A percentile compares a stretch with the other conserved stretches of the same genome.
phyloP scores from a whole-genome alignment of 2,797 vertebrate genomes.

The Platalea minor region DNA sequence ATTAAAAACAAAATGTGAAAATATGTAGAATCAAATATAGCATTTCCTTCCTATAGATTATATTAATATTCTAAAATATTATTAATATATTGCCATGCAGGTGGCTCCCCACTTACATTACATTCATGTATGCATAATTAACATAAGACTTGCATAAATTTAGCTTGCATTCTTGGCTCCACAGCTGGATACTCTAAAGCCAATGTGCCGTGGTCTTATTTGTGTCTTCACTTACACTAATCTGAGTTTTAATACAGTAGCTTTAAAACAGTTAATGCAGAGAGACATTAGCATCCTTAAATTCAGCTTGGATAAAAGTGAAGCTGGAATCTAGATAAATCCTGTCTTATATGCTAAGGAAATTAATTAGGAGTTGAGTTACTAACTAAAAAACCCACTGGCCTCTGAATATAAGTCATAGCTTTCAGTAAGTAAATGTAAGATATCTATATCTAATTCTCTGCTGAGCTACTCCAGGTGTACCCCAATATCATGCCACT shows the following conservation, averaged over 20 bases:
- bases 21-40: rapidly evolving
- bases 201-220: not conserved
- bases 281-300: not conserved
- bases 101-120: not conserved
- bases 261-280: not conserved
- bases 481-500: not conserved
- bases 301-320: not conserved
- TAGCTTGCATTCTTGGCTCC: not conserved
- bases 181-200: not conserved
- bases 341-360: not conserved
- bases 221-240: not conserved
- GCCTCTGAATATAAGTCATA: not conserved
- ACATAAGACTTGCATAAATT: not conserved
- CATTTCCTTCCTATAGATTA: not conserved
- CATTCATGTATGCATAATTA: not conserved
- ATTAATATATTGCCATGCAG: not conserved
- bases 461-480: not conserved
- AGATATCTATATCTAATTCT: not conserved
- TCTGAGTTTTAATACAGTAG: not conserved
- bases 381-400: not conserved
- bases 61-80: not conserved
- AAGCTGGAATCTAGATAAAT: not conserved
- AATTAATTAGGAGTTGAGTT: not conserved
- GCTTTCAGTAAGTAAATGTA: not conserved
- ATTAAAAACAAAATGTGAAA: not conserved